Conservation (phyloP, 1,140 invertebrate genomes). For the Carposina sasakii region DNA sequence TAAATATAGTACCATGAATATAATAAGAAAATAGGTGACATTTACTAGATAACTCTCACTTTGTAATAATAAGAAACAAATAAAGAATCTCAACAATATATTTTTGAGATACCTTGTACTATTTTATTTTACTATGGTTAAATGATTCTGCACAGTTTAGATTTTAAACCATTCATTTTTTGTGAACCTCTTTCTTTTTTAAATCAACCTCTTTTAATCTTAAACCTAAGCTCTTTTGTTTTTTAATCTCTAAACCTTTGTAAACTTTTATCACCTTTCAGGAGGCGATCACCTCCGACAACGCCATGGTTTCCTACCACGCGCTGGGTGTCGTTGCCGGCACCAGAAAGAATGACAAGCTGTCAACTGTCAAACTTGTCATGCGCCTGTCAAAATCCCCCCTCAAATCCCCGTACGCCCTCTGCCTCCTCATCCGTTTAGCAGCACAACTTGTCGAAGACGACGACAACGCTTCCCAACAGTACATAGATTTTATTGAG, state of each 20-base stretch:
- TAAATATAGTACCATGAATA: no score
- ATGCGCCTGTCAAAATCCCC: slow-evolving; percentile 88
- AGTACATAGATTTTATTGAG: slow-evolving; percentile 91
- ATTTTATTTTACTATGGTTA: neutral
- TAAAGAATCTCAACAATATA: neutral
- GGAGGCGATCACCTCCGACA: slow-evolving; percentile 75
- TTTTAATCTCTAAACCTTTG: no score
- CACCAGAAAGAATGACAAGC: slow-evolving; percentile 93
- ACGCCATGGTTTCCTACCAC: slow-evolving; percentile 97
- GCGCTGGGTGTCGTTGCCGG: slow-evolving; percentile 96
- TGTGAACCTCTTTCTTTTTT: slow-evolving; percentile 15
- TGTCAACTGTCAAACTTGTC: slow-evolving; percentile 97
- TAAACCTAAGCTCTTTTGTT: no score
- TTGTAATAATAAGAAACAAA: no score
- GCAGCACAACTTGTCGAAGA: slow-evolving; percentile 95
- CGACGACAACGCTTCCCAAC: slow-evolving; percentile 81
- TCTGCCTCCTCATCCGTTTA: slow-evolving; percentile 95
- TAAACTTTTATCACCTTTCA: no score
- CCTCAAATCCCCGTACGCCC: slow-evolving; percentile 95
- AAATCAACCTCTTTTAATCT: no score
- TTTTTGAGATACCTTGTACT: neutral
- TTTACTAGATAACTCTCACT: no score
- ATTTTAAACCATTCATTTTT: no score
- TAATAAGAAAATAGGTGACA: no score
- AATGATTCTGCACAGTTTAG: neutral